phyloP scores from a whole-genome alignment of 2,113 vertebrate genomes.

The Chrysochloris asiatica region DNA sequence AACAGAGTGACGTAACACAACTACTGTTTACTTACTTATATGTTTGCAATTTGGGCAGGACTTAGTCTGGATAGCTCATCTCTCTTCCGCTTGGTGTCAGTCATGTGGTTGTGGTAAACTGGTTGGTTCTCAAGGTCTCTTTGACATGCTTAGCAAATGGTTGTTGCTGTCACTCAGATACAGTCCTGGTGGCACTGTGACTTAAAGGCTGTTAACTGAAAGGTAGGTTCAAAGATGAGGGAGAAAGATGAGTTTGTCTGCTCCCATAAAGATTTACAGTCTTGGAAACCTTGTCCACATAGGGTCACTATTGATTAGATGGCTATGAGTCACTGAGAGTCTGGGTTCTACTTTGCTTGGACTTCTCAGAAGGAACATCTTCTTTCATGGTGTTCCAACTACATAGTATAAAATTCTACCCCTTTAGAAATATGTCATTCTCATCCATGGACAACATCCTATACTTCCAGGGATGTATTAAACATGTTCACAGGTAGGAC shows the following conservation, averaged over 20 bases:
- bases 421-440: neutral
- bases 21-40: neutral
- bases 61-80: slow-evolving; percentile 4
- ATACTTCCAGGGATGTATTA: neutral
- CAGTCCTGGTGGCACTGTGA: no score
- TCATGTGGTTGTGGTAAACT: neutral
- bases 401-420: neutral
- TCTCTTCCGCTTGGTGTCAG: neutral
- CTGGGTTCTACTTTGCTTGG: neutral
- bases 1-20: neutral
- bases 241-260: no score
- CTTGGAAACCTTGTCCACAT: no score
- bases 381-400: neutral
- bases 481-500: neutral
- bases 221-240: no score
- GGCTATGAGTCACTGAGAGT: neutral
- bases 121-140: neutral
- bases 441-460: neutral
- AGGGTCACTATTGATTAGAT: no score
- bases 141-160: neutral
- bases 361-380: neutral
- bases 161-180: no score
- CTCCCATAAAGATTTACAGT: no score
- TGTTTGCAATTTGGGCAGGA: neutral
- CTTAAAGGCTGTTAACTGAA: no score